Conservation (phyloP, 2,113 vertebrate species). For the Tragulus kanchil region DNA sequence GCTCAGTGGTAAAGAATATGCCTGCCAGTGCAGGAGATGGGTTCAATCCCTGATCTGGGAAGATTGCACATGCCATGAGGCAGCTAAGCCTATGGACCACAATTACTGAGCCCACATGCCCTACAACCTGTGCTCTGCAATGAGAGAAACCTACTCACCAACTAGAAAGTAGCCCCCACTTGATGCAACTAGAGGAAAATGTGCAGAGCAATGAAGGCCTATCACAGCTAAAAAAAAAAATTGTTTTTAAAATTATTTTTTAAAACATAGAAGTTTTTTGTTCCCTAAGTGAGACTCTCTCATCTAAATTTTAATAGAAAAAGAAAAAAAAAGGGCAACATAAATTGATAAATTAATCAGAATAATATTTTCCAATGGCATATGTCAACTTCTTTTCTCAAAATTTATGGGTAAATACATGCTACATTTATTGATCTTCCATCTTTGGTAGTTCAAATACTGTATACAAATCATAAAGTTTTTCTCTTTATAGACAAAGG, state of each 20-base stretch:
- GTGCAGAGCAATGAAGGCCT: not conserved
- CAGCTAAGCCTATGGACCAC: not conserved
- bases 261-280: not conserved
- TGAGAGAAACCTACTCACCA: not conserved
- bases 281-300: slow-evolving; percentile 1
- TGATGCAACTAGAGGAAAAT: not conserved
- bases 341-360: not conserved
- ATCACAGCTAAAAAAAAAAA: not conserved
- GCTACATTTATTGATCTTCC: not conserved
- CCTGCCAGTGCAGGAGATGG: not conserved
- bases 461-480: not conserved
- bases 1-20: not conserved
- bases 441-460: not conserved
- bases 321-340: no score
- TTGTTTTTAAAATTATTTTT: not conserved
- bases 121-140: accelerated
- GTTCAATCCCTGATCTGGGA: not conserved
- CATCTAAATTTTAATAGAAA: slow-evolving; percentile 11
- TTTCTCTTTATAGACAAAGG: not conserved
- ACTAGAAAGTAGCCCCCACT: accelerated
- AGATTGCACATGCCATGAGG: not conserved
- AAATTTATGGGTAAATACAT: not conserved
- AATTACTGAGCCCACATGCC: not conserved
- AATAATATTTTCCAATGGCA: not conserved
- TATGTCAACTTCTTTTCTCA: not conserved